Evolutionary conservation across 2,113 vertebrate genomes (phyloP).

Genomic region (Platycercus adscitus): DNA sequence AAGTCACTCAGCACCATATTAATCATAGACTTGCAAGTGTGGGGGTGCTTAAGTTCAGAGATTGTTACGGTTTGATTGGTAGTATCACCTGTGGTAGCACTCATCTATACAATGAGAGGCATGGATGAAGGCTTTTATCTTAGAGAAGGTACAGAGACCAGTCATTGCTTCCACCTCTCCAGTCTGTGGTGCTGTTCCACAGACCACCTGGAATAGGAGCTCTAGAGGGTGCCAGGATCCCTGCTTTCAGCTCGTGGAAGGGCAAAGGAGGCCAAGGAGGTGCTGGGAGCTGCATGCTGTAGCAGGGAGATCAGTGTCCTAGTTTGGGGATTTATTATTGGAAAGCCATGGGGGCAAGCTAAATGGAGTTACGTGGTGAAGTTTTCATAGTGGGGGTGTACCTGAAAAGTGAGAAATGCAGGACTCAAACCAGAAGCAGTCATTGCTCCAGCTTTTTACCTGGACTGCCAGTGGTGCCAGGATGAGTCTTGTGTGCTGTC

Average conservation of each 20-base stretch:
- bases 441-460: neutral
- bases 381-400: neutral
- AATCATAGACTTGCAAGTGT: neutral
- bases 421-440: neutral
- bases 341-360: fast-evolving
- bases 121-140: neutral
- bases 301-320: neutral
- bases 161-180: neutral
- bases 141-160: neutral
- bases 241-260: neutral
- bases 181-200: neutral
- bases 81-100: neutral
- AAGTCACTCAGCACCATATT: neutral
- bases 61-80: neutral
- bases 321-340: too few relatives aligned
- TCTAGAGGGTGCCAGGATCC: neutral
- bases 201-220: neutral
- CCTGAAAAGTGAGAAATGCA: neutral
- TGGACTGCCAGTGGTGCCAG: neutral
- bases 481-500: neutral
- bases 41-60: neutral
- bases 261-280: neutral
- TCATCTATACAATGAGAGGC: neutral
- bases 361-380: neutral
- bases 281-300: neutral